Conservation (phyloP, 2,797 vertebrate species). For the Loris lydekkerianus region DNA sequence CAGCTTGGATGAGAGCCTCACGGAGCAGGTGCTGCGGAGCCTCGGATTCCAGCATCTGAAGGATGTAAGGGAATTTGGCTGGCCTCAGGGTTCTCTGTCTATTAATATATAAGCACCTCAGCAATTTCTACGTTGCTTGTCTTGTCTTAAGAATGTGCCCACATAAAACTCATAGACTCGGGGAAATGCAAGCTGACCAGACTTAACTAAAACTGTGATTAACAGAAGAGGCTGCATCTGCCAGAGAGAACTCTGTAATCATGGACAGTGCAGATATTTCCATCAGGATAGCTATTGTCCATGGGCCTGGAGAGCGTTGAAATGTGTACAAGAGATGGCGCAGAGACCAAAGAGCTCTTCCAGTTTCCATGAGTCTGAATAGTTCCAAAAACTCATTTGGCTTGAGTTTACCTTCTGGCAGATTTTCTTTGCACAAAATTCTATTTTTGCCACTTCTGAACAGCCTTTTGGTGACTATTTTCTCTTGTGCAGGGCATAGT, state of each 20-base stretch:
- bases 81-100: background rate
- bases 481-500: background rate
- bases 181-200: slow-evolving; percentile 13
- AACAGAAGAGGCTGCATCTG: slow-evolving; percentile 27
- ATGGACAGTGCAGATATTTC: background rate
- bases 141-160: slow-evolving; percentile 23
- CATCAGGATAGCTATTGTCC: background rate
- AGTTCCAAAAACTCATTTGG: background rate
- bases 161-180: slow-evolving; percentile 11
- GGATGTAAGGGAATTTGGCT: slow-evolving; percentile 35
- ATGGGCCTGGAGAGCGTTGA: background rate
- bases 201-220: background rate
- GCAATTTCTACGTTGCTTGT: slow-evolving; percentile 3
- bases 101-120: background rate
- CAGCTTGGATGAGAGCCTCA: background rate
- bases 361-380: slow-evolving; percentile 1
- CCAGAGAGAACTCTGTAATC: background rate
- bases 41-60: background rate
- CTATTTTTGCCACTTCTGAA: slow-evolving; percentile 34
- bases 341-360: background rate
- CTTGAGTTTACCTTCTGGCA: slow-evolving; percentile 46
- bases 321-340: background rate
- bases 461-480: background rate
- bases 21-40: background rate
- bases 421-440: slow-evolving; percentile 44